These are phyloP conservation scores for Cloeon dipterum DNA, from an alignment of 2,888 invertebrate species.

Conservation along the genomic window DNA sequence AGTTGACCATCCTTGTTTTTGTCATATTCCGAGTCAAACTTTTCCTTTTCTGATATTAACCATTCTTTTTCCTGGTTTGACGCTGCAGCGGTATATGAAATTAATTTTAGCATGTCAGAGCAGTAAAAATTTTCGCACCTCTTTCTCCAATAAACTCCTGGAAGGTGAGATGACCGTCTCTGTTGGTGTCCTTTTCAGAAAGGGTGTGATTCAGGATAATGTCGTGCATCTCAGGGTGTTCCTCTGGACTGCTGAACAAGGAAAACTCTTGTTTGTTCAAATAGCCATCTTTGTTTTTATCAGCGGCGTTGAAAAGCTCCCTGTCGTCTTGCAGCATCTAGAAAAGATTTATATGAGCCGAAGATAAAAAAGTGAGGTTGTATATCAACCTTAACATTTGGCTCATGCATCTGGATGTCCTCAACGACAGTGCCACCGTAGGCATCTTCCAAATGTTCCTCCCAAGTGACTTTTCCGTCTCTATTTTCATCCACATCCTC, in stretches of 20 bases:
- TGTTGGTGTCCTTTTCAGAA: conserved; percentile 62
- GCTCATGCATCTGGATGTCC: conserved; percentile 5
- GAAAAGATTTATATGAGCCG: conserved; percentile 8
- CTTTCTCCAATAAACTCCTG: conserved; percentile 58
- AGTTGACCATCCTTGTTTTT: conserved; percentile 60
- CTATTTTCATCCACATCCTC: conserved; percentile 65
- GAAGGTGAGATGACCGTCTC: conserved; percentile 66
- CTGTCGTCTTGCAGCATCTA: conserved; percentile 57
- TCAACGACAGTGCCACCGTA: conserved; percentile 44
- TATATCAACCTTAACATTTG: conserved; percentile 23
- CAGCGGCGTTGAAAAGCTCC: conserved; percentile 66
- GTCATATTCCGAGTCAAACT: conserved; percentile 73
- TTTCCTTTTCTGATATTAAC: conserved; percentile 47
- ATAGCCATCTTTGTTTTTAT: conserved; percentile 54
- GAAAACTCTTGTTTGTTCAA: conserved; percentile 59
- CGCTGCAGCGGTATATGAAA: conserved; percentile 21
- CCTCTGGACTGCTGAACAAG: conserved; percentile 83
- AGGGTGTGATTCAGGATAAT: conserved; percentile 59
- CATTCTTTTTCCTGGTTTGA: conserved; percentile 47
- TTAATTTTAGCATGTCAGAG: not conserved
- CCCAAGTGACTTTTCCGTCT: conserved; percentile 68
- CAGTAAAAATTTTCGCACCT: conserved; percentile 17
- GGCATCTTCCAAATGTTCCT: conserved; percentile 70
- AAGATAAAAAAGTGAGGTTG: no score
- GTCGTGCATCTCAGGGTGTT: conserved; percentile 68